phyloP scores from a whole-genome alignment of 2,113 vertebrate species.

The Rhadina sibilatrix region DNA sequence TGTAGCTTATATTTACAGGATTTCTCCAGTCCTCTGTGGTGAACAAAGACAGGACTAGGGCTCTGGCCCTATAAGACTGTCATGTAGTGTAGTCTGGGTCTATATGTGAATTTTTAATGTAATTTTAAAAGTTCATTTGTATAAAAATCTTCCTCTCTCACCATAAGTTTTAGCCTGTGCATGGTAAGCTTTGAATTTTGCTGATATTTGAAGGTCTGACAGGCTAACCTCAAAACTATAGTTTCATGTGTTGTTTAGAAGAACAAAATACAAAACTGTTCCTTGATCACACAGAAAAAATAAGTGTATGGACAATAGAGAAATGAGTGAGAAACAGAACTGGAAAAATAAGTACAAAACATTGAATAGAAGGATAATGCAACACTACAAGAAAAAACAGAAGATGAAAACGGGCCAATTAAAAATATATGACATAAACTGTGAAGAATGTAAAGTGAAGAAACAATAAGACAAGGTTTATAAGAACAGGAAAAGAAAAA shows the following conservation, averaged over 20 bases:
- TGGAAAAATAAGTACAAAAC: neutral
- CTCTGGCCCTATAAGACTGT: neutral
- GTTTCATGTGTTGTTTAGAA: neutral
- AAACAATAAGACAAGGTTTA: neutral
- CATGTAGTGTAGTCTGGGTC: neutral
- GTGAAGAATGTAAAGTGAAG: neutral
- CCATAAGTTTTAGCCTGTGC: neutral
- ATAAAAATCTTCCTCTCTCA: neutral
- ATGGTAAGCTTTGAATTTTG: neutral
- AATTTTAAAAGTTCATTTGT: neutral
- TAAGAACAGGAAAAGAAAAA: neutral
- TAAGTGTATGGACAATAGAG: neutral
- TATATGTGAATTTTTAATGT: neutral
- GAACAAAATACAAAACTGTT: neutral
- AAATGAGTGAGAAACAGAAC: neutral
- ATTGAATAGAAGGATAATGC: neutral
- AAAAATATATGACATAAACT: neutral
- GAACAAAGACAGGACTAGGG: neutral
- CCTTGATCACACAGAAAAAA: neutral
- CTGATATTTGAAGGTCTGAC: neutral
- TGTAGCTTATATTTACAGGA: neutral
- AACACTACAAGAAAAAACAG: neutral
- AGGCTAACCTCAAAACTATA: neutral
- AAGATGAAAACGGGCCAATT: neutral
- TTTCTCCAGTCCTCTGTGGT: neutral